Evolutionary conservation across 2,797 vertebrate genomes (phyloP).

Genomic region (Squalus acanthias): DNA sequence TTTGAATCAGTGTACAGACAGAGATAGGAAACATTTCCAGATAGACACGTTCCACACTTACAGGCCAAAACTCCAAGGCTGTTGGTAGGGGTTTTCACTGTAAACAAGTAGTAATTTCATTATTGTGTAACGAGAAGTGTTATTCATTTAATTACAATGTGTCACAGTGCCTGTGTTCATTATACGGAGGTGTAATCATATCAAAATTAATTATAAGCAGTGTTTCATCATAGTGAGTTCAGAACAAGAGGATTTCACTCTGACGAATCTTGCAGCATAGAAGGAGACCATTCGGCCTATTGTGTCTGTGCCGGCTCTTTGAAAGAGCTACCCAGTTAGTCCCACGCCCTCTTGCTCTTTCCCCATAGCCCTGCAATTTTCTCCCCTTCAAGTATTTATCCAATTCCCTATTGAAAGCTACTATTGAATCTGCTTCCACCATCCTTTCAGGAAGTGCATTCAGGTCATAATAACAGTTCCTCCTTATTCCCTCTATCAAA

Average conservation of each 20-base stretch:
- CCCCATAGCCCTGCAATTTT: not conserved
- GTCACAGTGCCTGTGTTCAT: not conserved
- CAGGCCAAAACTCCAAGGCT: not conserved
- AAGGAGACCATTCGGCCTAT: not conserved
- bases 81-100: not conserved
- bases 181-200: not conserved
- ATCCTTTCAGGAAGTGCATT: not conserved
- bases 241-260: not conserved
- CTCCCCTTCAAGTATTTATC: not conserved
- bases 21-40: not conserved
- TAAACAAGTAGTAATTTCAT: not conserved
- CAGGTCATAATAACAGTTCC: not conserved
- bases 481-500: not conserved
- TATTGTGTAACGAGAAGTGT: not conserved
- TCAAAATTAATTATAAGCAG: not conserved
- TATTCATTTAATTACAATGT: constrained; percentile 14
- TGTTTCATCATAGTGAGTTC: not conserved
- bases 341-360: not conserved
- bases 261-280: not conserved
- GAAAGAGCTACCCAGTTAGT: not conserved
- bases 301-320: not conserved
- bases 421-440: not conserved
- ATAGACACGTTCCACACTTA: not conserved
- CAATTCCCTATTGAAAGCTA: not conserved
- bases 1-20: not conserved